A percentile compares a stretch with the other conserved stretches of the same genome.
These are phyloP conservation scores for Epinephelus cyanopodus DNA, from an alignment of 2,113 vertebrate genomes.

Conservation along the genomic window DNA sequence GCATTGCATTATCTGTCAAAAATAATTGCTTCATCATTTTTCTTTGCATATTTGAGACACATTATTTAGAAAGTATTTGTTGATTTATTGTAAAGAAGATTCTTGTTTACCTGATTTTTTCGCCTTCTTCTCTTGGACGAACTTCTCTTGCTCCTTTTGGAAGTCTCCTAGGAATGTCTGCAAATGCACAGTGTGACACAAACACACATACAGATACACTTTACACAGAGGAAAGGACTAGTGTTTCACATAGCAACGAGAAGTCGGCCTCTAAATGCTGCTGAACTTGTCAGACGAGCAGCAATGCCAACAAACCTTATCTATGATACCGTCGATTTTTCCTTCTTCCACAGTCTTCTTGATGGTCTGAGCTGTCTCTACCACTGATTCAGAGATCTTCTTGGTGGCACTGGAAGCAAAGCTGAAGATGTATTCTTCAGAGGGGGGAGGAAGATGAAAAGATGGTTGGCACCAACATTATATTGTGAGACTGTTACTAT, in stretches of 20 bases:
- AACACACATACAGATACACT: background rate
- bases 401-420: constrained; percentile 94
- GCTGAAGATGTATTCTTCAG: constrained; percentile 91
- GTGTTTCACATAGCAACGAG: background rate
- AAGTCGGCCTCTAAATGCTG: background rate
- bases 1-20: too few relatives aligned
- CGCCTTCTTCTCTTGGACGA: constrained; percentile 94
- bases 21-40: too few relatives aligned
- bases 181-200: constrained; percentile 37
- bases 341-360: constrained; percentile 98
- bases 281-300: background rate
- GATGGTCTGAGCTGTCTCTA: constrained; percentile 93
- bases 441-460: constrained; percentile 6
- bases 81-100: background rate
- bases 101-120: constrained; percentile 90
- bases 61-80: background rate
- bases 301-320: constrained; percentile 86
- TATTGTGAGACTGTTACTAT: background rate
- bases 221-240: background rate
- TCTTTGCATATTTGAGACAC: background rate
- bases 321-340: constrained; percentile 95
- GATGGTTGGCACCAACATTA: background rate
- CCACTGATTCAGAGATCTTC: constrained; percentile 94
- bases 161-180: constrained; percentile 98
- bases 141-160: constrained; percentile 98